Base-by-base conservation (phyloP, 2,113 vertebrate genomes). In the Caretta caretta region DNA sequence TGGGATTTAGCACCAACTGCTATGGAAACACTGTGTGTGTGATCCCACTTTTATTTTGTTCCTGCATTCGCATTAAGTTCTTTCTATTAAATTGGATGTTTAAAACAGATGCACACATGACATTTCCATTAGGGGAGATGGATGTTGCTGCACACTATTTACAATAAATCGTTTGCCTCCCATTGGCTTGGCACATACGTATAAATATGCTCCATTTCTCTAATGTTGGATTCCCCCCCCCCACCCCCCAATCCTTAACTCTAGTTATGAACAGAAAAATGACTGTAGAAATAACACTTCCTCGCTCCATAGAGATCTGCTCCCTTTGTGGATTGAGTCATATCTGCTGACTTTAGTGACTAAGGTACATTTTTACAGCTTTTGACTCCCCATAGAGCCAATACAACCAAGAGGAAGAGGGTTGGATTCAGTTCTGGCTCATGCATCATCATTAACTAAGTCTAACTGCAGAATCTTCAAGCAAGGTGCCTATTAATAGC, bases 301-400 rank as follows among this genome's bases (percentile, higher is more conserved):
- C 31, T 69, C 17, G 8, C 35, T n/a, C 62, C 35, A 62, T 62
- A 31, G 57, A 29, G 59, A 10, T 16, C 53, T 1, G 0, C 10
- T 22, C 4, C 3, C 51, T 87, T 2, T 46, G 2, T 1, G 1
- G 0, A 3, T 38, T 79, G 76, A 69, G 62, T 82, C 81, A 53
- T 72, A 31, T 53, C 2, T 1, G 46, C 10, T 57, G 82, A 10
- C 56, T 78, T 56, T 80, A 35, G 78, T 54, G 38, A 16, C 38
- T 62, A 4, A 22, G 42, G 17, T 3, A 14, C 56, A 2, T 46
- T 11, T 9, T 25, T 80, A 6, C 1, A 17, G 53, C 27, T 29
- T 4, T 35, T 69, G 31, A 0, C 27, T 56, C 38, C 46, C 59
- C 20, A 2, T 16, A 1, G 2, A 19, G 6, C 53, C 22, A 4